Conservation (phyloP, 2,888 invertebrate genomes). For the Drosophila antonietae region DNA sequence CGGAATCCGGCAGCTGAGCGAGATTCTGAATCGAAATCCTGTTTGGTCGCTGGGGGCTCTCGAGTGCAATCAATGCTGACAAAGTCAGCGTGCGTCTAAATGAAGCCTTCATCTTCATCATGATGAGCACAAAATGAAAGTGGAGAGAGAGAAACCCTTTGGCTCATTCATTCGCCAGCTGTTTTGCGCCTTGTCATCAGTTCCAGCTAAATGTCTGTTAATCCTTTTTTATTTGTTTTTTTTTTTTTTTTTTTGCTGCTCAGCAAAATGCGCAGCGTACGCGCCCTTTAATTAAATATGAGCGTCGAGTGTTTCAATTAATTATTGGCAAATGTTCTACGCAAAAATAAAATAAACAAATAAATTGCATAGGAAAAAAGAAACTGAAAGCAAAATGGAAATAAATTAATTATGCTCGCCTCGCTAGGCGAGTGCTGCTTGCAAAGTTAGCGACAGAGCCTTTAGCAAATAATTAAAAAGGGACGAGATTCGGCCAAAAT, state of each 20-base stretch:
- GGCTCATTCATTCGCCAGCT: conserved; percentile 17
- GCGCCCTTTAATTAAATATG: conserved; percentile 54
- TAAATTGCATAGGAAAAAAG: background rate
- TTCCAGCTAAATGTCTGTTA: conserved; percentile 17
- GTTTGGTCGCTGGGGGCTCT: conserved; percentile 46
- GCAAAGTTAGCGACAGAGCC: conserved; percentile 62
- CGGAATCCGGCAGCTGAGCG: conserved; percentile 17
- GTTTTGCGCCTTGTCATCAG: conserved; percentile 50
- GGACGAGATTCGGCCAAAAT: conserved; percentile 68
- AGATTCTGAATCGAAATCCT: conserved; percentile 30
- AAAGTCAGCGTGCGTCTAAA: conserved; percentile 21
- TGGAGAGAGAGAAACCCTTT: background rate
- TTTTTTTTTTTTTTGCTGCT: background rate
- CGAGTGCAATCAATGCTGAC: conserved; percentile 69
- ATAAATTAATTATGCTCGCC: conserved; percentile 75
- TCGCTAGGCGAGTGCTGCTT: conserved; percentile 20
- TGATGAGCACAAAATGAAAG: background rate
- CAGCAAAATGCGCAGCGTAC: conserved; percentile 14
- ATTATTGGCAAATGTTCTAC: conserved; percentile 64
- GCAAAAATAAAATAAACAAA: conserved; percentile 15
- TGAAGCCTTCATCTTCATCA: conserved; percentile 38
- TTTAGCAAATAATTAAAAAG: conserved; percentile 74
- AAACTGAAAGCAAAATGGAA: conserved; percentile 42
- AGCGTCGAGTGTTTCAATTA: conserved; percentile 59
- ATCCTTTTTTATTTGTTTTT: conserved; percentile 20